phyloP scores from a whole-genome alignment of 1,140 invertebrate genomes.

The Pemphigus obesinymphae region DNA sequence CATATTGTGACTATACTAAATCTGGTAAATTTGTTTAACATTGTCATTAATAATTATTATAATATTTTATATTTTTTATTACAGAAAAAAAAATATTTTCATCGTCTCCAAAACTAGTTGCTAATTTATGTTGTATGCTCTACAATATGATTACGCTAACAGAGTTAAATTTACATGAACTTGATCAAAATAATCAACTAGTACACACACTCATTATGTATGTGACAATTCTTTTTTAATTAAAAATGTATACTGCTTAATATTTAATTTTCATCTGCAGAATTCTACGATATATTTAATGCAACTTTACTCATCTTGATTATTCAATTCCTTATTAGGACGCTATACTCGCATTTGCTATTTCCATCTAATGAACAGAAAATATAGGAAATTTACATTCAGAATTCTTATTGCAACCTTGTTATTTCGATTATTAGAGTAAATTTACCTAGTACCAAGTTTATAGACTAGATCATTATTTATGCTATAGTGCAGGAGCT shows the following conservation, averaged over 20 bases:
- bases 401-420: no score
- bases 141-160: slow-evolving; percentile 25
- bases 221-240: neutral
- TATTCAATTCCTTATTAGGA: no score
- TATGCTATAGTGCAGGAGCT: no score
- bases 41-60: neutral
- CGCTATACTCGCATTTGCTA: no score
- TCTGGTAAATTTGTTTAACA: neutral
- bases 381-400: no score
- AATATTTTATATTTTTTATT: neutral
- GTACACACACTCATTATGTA: neutral
- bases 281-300: no score
- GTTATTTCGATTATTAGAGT: no score
- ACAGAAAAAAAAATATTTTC: neutral
- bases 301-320: no score
- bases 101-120: slow-evolving; percentile 26
- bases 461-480: no score
- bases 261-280: neutral
- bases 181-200: neutral
- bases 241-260: neutral
- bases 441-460: no score
- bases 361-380: no score
- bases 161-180: neutral
- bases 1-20: neutral
- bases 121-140: slow-evolving; percentile 32